Evolutionary conservation across 2,888 invertebrate species (phyloP), one percentile per base, ranked within the genome.

Genomic region (Tenthredo notha): DNA sequence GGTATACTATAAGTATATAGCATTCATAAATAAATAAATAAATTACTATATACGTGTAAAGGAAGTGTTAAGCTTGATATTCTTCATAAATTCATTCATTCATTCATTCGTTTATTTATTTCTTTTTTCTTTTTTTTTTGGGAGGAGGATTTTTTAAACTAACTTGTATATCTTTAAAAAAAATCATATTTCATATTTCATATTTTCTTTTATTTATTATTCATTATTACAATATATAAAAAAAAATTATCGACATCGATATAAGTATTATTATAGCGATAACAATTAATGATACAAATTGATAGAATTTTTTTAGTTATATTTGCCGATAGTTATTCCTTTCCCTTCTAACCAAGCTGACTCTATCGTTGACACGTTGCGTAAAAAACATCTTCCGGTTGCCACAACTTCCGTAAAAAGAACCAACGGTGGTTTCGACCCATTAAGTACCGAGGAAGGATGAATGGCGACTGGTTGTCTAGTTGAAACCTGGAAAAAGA

Each of bases 351-450:
- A 93, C 98, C 98, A 98, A 43, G 97, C 96, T 12, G 96, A 94
- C 91, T 98, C 97, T 77, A 98, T 96, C 58, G 96, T 95, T 12
- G 97, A 97, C 67, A 97, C 94, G 86, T 96, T 96, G 89, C 97
- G 95, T 92, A 99, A 95, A 94, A 97, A 98, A 87, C 96, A 95
- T 88, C 97, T 96, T 85, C 95, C 95, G 0, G 98, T 98, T 90
- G 97, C 96, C n/a, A 98, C 96, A 74, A 99, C 95, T 94, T 99
- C 98, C 0, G 97, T 96, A 94, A 97, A 99, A 82, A 98, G 91
- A 0, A 99, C 95, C 86, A 96, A 95, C 29, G 95, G 95, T 7
- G 98, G 96, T 85, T 96, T 96, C 85, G 95, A 94, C 74, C 96
- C 95, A 85, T 97, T 96, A 77, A 98, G 94, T 43, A 96, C 95